These are phyloP conservation scores for Helicorthomorpha holstii DNA, from an alignment of 1,140 invertebrate genomes.

Conservation along the genomic window DNA sequence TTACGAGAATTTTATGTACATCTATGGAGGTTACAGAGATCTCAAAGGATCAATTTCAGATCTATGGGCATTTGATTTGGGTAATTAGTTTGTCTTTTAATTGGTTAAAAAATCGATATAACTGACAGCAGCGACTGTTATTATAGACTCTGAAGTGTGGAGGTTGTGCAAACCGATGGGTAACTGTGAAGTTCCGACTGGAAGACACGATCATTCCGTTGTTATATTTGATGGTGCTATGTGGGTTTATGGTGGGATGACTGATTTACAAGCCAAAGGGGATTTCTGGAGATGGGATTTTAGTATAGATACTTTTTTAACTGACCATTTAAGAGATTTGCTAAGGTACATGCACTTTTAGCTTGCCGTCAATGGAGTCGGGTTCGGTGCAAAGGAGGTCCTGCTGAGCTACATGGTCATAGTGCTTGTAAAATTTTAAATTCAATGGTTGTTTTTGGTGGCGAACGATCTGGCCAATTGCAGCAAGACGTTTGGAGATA, in stretches of 20 bases:
- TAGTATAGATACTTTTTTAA: constrained; percentile 18
- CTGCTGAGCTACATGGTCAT: constrained; percentile 62
- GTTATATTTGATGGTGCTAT: constrained; percentile 57
- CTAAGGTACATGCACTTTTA: background rate
- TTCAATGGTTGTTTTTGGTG: constrained; percentile 67
- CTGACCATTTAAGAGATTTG: background rate
- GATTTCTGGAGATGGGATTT: constrained; percentile 76
- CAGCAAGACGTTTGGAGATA: constrained; percentile 72
- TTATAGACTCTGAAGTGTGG: constrained; percentile 41
- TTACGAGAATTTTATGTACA: constrained; percentile 56
- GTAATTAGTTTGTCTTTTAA: constrained; percentile 31
- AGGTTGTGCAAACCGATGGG: constrained; percentile 16
- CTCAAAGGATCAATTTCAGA: constrained; percentile 65
- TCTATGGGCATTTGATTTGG: constrained; percentile 74
- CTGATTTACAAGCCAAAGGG: constrained; percentile 55
- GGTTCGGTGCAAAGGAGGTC: constrained; percentile 46
- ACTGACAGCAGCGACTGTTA: background rate
- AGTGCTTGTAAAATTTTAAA: constrained; percentile 56
- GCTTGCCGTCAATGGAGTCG: constrained; percentile 37
- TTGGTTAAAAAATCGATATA: background rate
- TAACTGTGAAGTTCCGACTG: constrained; percentile 34
- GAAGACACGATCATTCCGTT: constrained; percentile 67
- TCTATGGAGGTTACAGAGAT: constrained; percentile 81
- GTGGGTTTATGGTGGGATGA: constrained; percentile 81
- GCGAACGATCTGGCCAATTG: constrained; percentile 50